Evolutionary conservation across 2,888 invertebrate species (phyloP).

Genomic region (Mimas tiliae): DNA sequence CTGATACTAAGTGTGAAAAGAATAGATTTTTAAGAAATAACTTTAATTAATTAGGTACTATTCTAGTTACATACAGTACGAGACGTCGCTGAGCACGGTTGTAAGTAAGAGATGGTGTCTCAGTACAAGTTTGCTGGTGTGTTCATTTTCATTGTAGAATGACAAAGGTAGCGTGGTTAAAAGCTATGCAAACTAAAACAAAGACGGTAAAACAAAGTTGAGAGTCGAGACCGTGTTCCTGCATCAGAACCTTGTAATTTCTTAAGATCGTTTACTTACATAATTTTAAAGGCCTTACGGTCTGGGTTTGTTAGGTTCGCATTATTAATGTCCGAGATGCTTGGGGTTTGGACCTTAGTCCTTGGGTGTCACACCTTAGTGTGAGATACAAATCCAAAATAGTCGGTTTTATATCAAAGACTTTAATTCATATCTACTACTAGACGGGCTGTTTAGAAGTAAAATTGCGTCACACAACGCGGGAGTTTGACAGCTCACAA

Average conservation of each 20-base stretch:
- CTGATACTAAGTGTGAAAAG: too few species aligned
- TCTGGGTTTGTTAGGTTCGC: background rate
- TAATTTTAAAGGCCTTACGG: constrained; percentile 1
- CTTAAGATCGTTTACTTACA: constrained; percentile 7
- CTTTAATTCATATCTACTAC: too few species aligned
- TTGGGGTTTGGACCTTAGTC: background rate
- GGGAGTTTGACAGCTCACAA: too few species aligned
- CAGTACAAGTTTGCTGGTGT: background rate
- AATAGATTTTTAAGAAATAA: too few species aligned
- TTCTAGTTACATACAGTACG: too few species aligned
- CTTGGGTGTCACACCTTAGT: too few species aligned
- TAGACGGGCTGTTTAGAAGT: too few species aligned
- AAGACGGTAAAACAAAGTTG: background rate
- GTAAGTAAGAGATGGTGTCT: background rate
- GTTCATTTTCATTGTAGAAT: background rate
- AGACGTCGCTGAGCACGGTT: too few species aligned
- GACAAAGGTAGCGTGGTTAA: background rate
- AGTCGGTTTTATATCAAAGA: too few species aligned
- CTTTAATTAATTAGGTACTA: too few species aligned
- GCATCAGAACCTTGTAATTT: constrained; percentile 15
- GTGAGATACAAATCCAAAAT: too few species aligned
- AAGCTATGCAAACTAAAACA: background rate
- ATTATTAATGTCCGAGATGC: constrained; percentile 2
- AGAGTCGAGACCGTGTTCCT: background rate
- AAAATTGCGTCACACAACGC: too few species aligned